These are phyloP conservation scores for Drosophila robusta DNA, from an alignment of 2,888 invertebrate species.

Conservation along the genomic window DNA sequence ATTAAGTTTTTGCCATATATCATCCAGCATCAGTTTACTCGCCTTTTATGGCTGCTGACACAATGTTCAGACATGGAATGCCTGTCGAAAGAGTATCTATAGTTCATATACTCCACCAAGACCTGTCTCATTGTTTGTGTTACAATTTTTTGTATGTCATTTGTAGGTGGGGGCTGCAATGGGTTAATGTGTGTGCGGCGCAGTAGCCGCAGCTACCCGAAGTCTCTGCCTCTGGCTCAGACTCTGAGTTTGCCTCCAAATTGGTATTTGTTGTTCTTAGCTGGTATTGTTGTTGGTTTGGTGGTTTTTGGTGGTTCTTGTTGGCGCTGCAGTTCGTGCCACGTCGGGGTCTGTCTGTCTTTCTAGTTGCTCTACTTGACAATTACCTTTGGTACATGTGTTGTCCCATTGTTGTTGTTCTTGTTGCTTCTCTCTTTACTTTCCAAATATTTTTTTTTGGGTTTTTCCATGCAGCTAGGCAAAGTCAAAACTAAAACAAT, in stretches of 20 bases:
- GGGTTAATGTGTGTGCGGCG: constrained; percentile 63
- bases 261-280: constrained; percentile 25
- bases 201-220: constrained; percentile 42
- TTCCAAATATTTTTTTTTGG: constrained; percentile 72
- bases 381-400: constrained; percentile 76
- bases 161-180: constrained; percentile 61
- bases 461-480: constrained; percentile 51
- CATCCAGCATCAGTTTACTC: too few relatives aligned
- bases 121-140: constrained; percentile 52
- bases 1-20: too few relatives aligned
- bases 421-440: constrained; percentile 73
- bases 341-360: constrained; percentile 47
- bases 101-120: constrained; percentile 5
- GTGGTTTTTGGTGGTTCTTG: constrained; percentile 15
- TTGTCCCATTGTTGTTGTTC: constrained; percentile 61
- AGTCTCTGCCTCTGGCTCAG: constrained; percentile 10
- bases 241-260: constrained; percentile 10
- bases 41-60: too few relatives aligned
- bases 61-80: neutral
- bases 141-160: constrained; percentile 79
- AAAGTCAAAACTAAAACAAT: constrained; percentile 68
- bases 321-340: constrained; percentile 64
- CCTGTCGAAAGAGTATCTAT: constrained; percentile 37
- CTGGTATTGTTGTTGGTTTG: constrained; percentile 18
- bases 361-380: constrained; percentile 74